These are phyloP conservation scores for Gymnocypris eckloni DNA, from an alignment of 2,797 vertebrate genomes.

Conservation along the genomic window DNA sequence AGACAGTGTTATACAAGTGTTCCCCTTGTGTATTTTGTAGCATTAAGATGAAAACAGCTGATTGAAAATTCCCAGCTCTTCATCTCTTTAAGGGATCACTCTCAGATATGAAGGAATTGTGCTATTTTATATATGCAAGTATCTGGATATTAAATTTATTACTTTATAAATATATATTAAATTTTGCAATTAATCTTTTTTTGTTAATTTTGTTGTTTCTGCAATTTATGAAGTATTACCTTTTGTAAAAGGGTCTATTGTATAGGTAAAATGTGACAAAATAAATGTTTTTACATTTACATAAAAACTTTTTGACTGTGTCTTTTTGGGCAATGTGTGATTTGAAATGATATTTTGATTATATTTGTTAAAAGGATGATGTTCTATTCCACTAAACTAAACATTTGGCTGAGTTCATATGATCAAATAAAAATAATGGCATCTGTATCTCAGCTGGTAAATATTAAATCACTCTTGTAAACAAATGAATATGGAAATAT, in stretches of 20 bases:
- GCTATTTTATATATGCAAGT: conserved; percentile 94
- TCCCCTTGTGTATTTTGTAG: conserved; percentile 72
- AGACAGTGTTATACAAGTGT: conserved; percentile 44
- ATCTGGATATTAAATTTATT: conserved; percentile 91
- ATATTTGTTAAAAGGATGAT: not conserved
- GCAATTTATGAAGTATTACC: conserved; percentile 86
- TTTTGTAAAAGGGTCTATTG: conserved; percentile 86
- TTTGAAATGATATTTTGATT: not conserved
- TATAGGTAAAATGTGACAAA: conserved; percentile 92
- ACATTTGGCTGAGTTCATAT: not conserved
- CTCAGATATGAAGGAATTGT: conserved; percentile 80
- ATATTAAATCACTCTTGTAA: not conserved
- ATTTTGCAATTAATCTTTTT: conserved; percentile 91
- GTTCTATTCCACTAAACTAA: not conserved
- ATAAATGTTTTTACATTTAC: conserved; percentile 88
- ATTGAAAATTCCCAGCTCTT: conserved; percentile 64
- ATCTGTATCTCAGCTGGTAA: not conserved
- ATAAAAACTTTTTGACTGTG: not conserved
- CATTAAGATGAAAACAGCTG: conserved; percentile 52
- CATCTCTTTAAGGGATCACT: conserved; percentile 73
- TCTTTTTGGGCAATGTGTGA: not conserved
- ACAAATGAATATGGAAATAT: not conserved
- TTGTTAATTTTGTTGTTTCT: conserved; percentile 80
- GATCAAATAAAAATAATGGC: not conserved
- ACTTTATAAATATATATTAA: conserved; percentile 86